A percentile compares a stretch with the other conserved stretches of the same genome.
phyloP scores from a whole-genome alignment of 2,888 invertebrate genomes.

The Drosophila setosimentum region DNA sequence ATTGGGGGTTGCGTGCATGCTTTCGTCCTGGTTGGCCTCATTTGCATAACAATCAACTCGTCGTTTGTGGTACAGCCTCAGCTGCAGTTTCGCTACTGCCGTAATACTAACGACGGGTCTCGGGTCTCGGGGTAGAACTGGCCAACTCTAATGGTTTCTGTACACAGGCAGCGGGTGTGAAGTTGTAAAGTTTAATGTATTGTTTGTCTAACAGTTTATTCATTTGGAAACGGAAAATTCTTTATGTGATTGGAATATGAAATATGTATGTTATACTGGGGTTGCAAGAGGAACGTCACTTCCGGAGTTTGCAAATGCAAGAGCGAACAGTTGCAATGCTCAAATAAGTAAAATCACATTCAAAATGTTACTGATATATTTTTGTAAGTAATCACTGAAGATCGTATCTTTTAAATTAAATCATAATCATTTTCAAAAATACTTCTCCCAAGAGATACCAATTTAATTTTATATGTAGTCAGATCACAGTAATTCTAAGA shows the following conservation, averaged over 20 bases:
- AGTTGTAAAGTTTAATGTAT: constrained; percentile 82
- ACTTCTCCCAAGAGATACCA: neutral
- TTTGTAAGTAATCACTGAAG: neutral
- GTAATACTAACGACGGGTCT: constrained; percentile 24
- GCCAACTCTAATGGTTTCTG: constrained; percentile 67
- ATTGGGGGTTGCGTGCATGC: constrained; percentile 50
- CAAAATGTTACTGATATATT: neutral
- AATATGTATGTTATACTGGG: constrained; percentile 42
- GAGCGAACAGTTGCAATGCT: neutral
- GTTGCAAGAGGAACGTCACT: constrained; percentile 34
- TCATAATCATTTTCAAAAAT: neutral
- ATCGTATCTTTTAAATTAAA: neutral
- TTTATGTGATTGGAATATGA: constrained; percentile 65
- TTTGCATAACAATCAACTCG: constrained; percentile 82
- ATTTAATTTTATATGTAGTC: neutral
- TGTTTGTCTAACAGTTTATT: constrained; percentile 80
- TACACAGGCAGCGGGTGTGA: constrained; percentile 78
- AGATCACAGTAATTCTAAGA: neutral
- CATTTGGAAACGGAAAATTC: constrained; percentile 73
- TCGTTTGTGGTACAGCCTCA: constrained; percentile 74
- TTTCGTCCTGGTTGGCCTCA: constrained; percentile 73
- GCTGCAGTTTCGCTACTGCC: constrained; percentile 32
- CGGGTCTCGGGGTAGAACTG: constrained; percentile 33
- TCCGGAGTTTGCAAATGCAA: constrained; percentile 11
- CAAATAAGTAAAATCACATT: constrained; percentile 8